Percentiles rank a stretch among this genome's conserved stretches.
These are phyloP conservation scores for Rhynchomys soricoides DNA, from an alignment of 2,113 vertebrate genomes.

Conservation along the genomic window DNA sequence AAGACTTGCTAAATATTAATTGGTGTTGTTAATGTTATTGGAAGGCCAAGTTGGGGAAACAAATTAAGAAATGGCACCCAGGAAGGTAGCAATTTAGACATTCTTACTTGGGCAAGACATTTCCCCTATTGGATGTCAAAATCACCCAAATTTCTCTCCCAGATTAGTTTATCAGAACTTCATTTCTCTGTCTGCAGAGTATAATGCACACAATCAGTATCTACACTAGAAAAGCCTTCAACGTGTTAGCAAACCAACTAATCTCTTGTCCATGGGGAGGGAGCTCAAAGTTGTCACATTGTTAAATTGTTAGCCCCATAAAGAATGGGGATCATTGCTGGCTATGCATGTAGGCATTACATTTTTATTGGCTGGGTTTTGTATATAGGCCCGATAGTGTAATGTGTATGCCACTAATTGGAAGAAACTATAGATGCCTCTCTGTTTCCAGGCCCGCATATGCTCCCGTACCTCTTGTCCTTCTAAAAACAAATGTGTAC, in stretches of 20 bases:
- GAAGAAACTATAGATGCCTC: not conserved
- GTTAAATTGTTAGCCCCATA: not conserved
- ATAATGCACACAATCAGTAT: not conserved
- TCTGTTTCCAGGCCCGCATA: not conserved
- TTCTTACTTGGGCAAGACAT: not conserved
- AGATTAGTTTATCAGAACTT: not conserved
- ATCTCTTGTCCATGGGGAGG: not conserved
- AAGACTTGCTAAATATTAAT: not conserved
- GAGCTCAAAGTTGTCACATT: not conserved
- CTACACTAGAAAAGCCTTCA: not conserved
- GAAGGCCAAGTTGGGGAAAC: not conserved
- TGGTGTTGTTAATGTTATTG: not conserved
- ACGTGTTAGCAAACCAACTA: not conserved
- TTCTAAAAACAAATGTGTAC: not conserved
- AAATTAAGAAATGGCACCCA: constrained; percentile 26
- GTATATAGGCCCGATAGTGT: not conserved
- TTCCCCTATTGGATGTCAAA: not conserved
- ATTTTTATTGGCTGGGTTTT: constrained; percentile 28
- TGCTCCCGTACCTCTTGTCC: not conserved
- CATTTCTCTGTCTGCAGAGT: not conserved
- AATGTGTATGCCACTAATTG: not conserved
- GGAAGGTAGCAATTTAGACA: not conserved
- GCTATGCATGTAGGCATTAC: not conserved
- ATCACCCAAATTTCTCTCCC: not conserved
- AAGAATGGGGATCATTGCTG: not conserved